Evolutionary conservation across 2,797 vertebrate species (phyloP).

Genomic region (Eulemur coronatus): DNA sequence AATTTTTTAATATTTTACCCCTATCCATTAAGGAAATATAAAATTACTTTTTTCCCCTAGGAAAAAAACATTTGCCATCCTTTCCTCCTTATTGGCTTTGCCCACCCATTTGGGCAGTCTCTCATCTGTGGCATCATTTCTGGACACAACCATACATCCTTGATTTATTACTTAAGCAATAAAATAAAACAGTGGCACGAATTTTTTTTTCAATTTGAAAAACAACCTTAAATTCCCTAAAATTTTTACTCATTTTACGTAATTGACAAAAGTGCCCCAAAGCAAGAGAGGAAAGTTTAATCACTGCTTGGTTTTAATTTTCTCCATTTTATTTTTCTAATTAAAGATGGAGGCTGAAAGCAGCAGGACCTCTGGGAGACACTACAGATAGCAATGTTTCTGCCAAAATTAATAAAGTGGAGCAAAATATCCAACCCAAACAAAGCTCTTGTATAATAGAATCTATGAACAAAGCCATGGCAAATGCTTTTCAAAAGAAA

Average conservation of each 20-base stretch:
- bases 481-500: constrained; percentile 12
- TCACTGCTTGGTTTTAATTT: constrained; percentile 53
- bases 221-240: background rate
- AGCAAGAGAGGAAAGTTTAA: constrained; percentile 25
- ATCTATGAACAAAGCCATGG: constrained; percentile 11
- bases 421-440: constrained; percentile 18
- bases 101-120: background rate
- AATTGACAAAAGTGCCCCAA: constrained; percentile 18
- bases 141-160: background rate
- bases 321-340: constrained; percentile 56
- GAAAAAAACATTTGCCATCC: background rate
- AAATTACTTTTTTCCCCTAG: background rate
- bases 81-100: background rate
- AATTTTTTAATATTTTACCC: background rate
- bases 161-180: background rate
- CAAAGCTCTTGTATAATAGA: background rate
- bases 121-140: background rate
- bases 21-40: background rate
- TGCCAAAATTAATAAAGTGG: constrained; percentile 48
- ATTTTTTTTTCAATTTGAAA: background rate
- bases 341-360: constrained; percentile 39
- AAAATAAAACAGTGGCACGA: background rate
- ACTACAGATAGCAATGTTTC: background rate
- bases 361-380: background rate
- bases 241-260: background rate